Conservation (phyloP, 2,113 vertebrate species). For the Dromaius novaehollandiae region DNA sequence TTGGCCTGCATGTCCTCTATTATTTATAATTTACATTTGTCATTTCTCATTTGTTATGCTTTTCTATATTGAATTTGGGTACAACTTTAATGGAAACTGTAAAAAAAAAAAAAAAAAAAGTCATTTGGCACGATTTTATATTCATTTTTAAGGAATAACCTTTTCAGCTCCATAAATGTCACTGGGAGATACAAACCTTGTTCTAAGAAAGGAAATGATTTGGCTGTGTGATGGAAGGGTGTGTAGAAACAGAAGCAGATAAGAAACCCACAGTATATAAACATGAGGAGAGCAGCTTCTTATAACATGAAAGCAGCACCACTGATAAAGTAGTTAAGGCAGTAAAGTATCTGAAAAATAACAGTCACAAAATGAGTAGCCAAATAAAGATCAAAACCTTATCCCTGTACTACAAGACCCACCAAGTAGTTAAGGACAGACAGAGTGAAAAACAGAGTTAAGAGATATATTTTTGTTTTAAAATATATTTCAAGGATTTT, state of each 20-base stretch:
- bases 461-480: neutral
- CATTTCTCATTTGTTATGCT: neutral
- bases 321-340: constrained; percentile 1
- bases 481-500: neutral
- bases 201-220: neutral
- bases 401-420: neutral
- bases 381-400: neutral
- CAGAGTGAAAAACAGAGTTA: neutral
- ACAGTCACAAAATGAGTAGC: neutral
- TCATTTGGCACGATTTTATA: neutral
- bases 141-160: neutral
- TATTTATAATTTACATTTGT: neutral
- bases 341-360: neutral
- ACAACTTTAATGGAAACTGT: neutral
- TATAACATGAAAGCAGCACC: neutral
- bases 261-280: constrained; percentile 30
- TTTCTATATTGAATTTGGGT: neutral
- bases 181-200: neutral
- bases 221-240: constrained; percentile 1
- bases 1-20: neutral
- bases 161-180: neutral
- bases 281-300: neutral
- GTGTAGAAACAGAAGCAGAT: constrained; percentile 31
- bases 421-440: neutral
- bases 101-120: neutral